phyloP scores from a whole-genome alignment of 2,888 invertebrate genomes.

The Thalpophila matura region DNA sequence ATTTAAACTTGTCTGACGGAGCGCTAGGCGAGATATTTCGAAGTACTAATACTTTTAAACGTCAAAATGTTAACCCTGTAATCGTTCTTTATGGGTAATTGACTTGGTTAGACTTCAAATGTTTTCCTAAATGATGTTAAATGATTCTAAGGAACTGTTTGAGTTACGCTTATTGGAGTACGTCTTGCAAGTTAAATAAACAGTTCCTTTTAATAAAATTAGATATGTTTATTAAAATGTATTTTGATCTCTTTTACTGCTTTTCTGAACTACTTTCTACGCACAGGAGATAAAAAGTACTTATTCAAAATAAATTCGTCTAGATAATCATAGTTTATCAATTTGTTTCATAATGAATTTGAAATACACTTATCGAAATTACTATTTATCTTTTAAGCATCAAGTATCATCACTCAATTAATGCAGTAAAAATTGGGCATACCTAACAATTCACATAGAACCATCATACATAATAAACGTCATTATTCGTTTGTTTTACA shows the following conservation, averaged over 20 bases:
- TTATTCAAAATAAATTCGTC: neutral
- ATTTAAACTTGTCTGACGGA: slow-evolving; percentile 21
- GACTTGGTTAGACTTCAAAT: slow-evolving; percentile 18
- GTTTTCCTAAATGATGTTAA: neutral
- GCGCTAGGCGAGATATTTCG: slow-evolving; percentile 17
- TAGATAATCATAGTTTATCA: too few relatives aligned
- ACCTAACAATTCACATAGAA: too few relatives aligned
- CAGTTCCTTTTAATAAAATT: too few relatives aligned
- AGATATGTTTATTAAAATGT: too few relatives aligned
- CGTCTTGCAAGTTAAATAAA: neutral
- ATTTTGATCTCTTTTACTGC: too few relatives aligned
- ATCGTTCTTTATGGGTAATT: slow-evolving; percentile 22
- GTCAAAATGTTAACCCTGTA: slow-evolving; percentile 22
- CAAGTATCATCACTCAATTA: too few relatives aligned
- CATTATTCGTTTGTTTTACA: slow-evolving; percentile 16
- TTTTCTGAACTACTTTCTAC: too few relatives aligned
- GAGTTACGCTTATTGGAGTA: neutral
- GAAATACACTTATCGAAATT: too few relatives aligned
- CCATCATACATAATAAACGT: too few relatives aligned
- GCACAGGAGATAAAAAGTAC: too few relatives aligned
- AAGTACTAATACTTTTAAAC: slow-evolving; percentile 29
- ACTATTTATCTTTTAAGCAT: too few relatives aligned
- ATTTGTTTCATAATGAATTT: slow-evolving; percentile 2
- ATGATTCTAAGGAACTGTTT: neutral
- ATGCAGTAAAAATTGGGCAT: too few relatives aligned